Percentiles rank a stretch among this genome's conserved stretches.
These are phyloP conservation scores for Tetramorium parvispinum DNA, from an alignment of 1,140 invertebrate genomes.

Conservation along the genomic window DNA sequence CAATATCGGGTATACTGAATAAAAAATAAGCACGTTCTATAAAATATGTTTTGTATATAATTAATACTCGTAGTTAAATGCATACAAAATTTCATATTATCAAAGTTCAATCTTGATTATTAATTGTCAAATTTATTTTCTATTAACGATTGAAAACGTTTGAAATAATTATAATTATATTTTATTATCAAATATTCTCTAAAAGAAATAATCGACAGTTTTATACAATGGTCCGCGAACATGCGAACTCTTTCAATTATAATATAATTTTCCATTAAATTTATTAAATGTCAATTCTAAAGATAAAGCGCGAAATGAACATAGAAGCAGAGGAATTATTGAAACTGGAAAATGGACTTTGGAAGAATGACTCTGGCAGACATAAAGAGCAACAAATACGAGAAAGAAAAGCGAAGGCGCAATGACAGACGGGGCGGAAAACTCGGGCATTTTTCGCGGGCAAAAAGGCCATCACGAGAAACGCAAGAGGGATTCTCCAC, in stretches of 20 bases:
- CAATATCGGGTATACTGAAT: conserved; percentile 5
- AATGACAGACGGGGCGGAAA: conserved; percentile 27
- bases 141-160: background rate
- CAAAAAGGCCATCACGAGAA: background rate
- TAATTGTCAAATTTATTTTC: background rate
- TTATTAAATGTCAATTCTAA: background rate
- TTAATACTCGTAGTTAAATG: background rate
- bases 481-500: conserved; percentile 14
- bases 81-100: background rate
- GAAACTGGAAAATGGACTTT: conserved; percentile 14
- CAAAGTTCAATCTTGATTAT: background rate
- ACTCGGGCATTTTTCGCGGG: conserved; percentile 24
- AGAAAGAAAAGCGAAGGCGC: background rate
- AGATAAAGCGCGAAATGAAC: background rate
- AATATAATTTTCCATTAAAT: background rate
- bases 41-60: background rate
- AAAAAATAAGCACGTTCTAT: background rate
- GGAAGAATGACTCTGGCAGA: background rate
- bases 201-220: background rate
- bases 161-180: background rate
- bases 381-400: conserved; percentile 21
- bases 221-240: background rate
- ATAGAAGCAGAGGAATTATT: background rate
- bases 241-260: background rate
- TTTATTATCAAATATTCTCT: background rate